phyloP scores from a whole-genome alignment of 1,140 invertebrate genomes.

The Branchinecta lynchi region DNA sequence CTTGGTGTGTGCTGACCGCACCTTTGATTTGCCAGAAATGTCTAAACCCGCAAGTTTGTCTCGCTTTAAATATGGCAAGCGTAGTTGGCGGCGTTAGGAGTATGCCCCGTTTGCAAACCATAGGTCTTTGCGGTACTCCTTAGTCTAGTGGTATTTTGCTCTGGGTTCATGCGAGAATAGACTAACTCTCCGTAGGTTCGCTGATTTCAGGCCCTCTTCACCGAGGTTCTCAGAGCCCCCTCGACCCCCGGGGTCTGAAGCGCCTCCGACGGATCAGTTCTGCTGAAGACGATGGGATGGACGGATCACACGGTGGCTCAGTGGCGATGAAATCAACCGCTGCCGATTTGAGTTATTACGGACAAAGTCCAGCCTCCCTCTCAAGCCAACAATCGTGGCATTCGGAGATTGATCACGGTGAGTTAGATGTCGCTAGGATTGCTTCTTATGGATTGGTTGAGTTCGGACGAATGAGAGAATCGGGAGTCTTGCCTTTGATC shows the following conservation, averaged over 20 bases:
- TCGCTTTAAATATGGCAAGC: too few relatives aligned
- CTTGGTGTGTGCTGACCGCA: too few relatives aligned
- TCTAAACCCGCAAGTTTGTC: too few relatives aligned
- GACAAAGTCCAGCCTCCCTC: constrained; percentile 40
- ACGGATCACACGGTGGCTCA: constrained; percentile 27
- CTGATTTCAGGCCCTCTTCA: constrained; percentile 30
- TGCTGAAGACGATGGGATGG: constrained; percentile 37
- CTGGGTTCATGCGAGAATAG: too few relatives aligned
- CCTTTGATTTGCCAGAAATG: too few relatives aligned
- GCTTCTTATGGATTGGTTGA: background rate
- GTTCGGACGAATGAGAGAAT: background rate
- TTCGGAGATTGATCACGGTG: constrained; percentile 40
- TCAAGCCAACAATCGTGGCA: constrained; percentile 41
- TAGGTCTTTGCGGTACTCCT: too few relatives aligned
- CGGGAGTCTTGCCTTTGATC: constrained; percentile 17
- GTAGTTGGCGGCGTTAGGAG: too few relatives aligned
- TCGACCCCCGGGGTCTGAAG: constrained; percentile 38
- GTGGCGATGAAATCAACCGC: constrained; percentile 23
- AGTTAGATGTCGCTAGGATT: constrained; percentile 19
- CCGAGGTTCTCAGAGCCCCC: constrained; percentile 34
- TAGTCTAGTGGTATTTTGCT: too few relatives aligned
- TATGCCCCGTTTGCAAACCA: too few relatives aligned
- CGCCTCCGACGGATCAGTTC: constrained; percentile 41
- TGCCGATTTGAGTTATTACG: constrained; percentile 39
- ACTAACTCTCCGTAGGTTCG: background rate